Evolutionary conservation across 2,113 vertebrate species (phyloP).

Genomic region (Hemibagrus wyckioides): DNA sequence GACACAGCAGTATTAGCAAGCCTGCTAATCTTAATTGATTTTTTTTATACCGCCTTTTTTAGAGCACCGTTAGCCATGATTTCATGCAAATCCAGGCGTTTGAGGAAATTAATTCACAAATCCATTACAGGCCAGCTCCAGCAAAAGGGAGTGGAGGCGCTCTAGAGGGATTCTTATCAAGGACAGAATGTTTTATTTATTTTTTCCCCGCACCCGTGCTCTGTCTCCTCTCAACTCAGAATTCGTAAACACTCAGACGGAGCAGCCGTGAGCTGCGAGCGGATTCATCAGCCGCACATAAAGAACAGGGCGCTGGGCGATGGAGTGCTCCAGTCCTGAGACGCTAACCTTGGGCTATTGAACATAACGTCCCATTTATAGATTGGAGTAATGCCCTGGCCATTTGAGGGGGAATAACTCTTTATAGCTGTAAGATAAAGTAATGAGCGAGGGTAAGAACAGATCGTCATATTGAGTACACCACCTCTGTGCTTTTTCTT

Average conservation of each 20-base stretch:
- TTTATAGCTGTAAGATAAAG: slow-evolving; percentile 75
- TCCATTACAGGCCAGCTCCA: slow-evolving; percentile 27
- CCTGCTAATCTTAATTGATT: slow-evolving; percentile 45
- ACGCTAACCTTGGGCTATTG: slow-evolving; percentile 77
- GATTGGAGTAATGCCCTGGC: slow-evolving; percentile 69
- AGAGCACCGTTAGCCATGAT: slow-evolving; percentile 22
- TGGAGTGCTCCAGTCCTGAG: slow-evolving; percentile 55
- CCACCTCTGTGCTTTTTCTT: slow-evolving; percentile 5
- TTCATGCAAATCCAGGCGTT: slow-evolving; percentile 47
- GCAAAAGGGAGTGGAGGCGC: neutral
- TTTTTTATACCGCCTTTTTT: slow-evolving; percentile 30
- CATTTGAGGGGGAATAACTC: slow-evolving; percentile 77
- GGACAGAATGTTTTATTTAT: slow-evolving; percentile 38
- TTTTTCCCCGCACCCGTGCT: slow-evolving; percentile 20
- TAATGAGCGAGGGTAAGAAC: slow-evolving; percentile 60
- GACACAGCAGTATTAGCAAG: slow-evolving; percentile 1
- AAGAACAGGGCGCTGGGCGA: slow-evolving; percentile 48
- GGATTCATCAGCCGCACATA: slow-evolving; percentile 42
- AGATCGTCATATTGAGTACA: slow-evolving; percentile 56
- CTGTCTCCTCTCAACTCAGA: slow-evolving; percentile 5
- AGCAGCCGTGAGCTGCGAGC: slow-evolving; percentile 23
- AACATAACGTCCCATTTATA: slow-evolving; percentile 75
- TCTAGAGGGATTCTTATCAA: slow-evolving; percentile 31
- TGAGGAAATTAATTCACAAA: slow-evolving; percentile 49
- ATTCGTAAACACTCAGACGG: slow-evolving; percentile 51